A percentile compares a stretch with the other conserved stretches of the same genome.
Evolutionary conservation across 2,888 invertebrate species (phyloP).

Genomic region (Chymomyza amoena): DNA sequence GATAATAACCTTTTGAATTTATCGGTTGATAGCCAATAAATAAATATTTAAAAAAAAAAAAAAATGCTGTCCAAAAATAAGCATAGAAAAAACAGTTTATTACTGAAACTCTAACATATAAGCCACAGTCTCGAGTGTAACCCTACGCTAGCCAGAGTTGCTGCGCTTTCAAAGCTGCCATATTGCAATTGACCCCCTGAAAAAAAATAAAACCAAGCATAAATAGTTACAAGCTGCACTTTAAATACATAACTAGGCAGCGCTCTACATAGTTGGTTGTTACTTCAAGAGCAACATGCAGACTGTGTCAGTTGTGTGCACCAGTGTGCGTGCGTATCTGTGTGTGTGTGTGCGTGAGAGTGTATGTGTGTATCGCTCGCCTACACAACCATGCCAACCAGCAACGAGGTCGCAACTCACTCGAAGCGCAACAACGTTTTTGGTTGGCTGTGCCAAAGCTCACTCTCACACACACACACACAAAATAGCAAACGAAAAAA

Average conservation of each 20-base stretch:
- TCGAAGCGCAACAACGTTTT: conserved; percentile 68
- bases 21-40: no score
- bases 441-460: conserved; percentile 74
- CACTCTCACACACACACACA: conserved; percentile 34
- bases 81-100: not conserved
- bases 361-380: conserved; percentile 33
- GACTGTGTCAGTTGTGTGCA: conserved; percentile 35
- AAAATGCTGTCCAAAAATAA: not conserved
- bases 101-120: no score
- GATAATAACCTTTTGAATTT: no score
- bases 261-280: not conserved
- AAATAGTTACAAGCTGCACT: not conserved
- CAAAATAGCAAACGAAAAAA: conserved; percentile 18
- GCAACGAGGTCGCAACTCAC: conserved; percentile 60
- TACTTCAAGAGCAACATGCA: conserved; percentile 30
- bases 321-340: conserved; percentile 51
- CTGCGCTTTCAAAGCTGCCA: not conserved
- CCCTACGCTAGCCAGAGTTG: not conserved
- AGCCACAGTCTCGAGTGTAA: no score
- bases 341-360: conserved; percentile 3
- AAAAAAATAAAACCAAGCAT: not conserved
- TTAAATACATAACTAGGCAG: not conserved
- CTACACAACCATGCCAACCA: conserved; percentile 69
- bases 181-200: not conserved
- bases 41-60: no score